Base-by-base conservation (phyloP, 2,888 invertebrate species). In the Drosophila limbata region DNA sequence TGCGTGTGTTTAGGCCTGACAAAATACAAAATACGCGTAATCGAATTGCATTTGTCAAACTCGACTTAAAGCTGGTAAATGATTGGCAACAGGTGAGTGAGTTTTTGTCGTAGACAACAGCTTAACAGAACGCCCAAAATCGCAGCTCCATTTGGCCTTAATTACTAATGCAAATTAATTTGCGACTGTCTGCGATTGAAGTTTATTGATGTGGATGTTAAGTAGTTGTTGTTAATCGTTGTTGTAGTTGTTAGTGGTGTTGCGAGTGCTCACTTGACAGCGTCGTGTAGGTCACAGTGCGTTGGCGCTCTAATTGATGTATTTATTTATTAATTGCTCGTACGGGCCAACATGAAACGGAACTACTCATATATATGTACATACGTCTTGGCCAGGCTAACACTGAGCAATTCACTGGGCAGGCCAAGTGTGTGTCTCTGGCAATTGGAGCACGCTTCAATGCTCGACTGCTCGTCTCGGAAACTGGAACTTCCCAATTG, bases 241-340 rank as follows among this genome's bases (percentile, higher is more conserved):
- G 51, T 56, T 19, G 35, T 21, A 39, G 33, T 48, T 56, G 55
- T 56, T 25, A 13, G 8, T 44, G 39, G n/a, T 56, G 37, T 48
- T 56, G 52, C 37, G 37, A 31, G 45, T 57, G 59, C 52, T 60
- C 60, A 78, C 65, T 69, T 73, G 73, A 65, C 40, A 61, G 60
- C 71, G 51, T 69, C 78, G 77, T 82, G 85, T 87, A 83, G 83
- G 83, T 87, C 83, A 88, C 83, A 80, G 65, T 74, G 84, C 84
- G 84, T 84, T 84, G 86, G 88, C 84, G 88, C 86, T 72, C 73
- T 71, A 88, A 85, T 84, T 85, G 88, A 88, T 84, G 85, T 83
- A 73, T 83, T 77, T 68, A 88, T 73, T 74, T 69, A 69, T 35
- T 86, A 82, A 86, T 86, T 78, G 69, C 66, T 75, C 50, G 59